Conservation (phyloP, 2,888 invertebrate species). For the Hypomecis punctinalis region DNA sequence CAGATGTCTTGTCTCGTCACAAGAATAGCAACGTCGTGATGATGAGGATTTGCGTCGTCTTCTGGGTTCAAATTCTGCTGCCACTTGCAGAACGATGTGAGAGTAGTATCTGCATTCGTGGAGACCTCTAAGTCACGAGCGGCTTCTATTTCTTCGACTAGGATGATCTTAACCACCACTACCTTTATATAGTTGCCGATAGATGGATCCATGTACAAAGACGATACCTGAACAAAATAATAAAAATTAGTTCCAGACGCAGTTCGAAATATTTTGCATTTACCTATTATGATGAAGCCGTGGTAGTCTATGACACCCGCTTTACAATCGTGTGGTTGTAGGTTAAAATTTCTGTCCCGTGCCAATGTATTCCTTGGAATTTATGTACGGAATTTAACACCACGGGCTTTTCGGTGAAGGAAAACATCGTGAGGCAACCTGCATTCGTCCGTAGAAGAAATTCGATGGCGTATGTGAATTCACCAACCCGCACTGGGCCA, state of each 20-base stretch:
- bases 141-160: constrained; percentile 88
- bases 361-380: no score
- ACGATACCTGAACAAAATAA: constrained; percentile 84
- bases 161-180: constrained; percentile 93
- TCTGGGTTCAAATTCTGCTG: constrained; percentile 90
- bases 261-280: background rate
- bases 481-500: no score
- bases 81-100: constrained; percentile 95
- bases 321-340: no score
- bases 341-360: no score
- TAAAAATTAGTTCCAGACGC: background rate
- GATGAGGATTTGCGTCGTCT: constrained; percentile 92
- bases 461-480: no score
- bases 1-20: constrained; percentile 92
- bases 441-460: no score
- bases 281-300: no score
- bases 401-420: no score
- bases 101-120: constrained; percentile 92
- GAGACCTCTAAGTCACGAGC: constrained; percentile 89
- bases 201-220: constrained; percentile 93
- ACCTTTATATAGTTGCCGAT: constrained; percentile 96
- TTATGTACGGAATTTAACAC: no score
- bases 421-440: no score
- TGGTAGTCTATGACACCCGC: no score
- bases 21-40: constrained; percentile 95